These are phyloP conservation scores for Scophthalmus maximus DNA, from an alignment of 2,113 vertebrate species.

Conservation along the genomic window DNA sequence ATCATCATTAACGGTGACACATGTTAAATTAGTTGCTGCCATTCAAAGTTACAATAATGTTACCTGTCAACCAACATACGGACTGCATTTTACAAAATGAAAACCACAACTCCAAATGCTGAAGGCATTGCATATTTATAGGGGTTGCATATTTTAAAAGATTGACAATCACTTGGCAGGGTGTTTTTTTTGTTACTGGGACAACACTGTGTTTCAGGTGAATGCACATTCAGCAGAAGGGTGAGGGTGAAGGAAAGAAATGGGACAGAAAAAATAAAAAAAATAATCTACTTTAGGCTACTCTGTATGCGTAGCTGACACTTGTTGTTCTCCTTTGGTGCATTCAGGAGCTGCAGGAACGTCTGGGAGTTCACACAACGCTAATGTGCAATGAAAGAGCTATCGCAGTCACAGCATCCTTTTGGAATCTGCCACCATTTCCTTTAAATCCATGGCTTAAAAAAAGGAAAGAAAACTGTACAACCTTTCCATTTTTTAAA, in stretches of 20 bases:
- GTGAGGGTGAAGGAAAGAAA: slow-evolving; percentile 28
- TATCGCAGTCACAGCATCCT: background rate
- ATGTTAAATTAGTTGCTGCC: no score
- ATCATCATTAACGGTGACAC: no score
- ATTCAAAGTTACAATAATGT: background rate
- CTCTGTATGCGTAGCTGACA: slow-evolving; percentile 8
- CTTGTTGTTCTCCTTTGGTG: slow-evolving; percentile 27
- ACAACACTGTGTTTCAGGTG: slow-evolving; percentile 20
- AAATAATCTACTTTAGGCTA: background rate
- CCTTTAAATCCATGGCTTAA: no score
- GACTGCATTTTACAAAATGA: no score
- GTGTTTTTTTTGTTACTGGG: slow-evolving; percentile 35
- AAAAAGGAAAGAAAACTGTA: no score
- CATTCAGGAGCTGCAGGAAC: slow-evolving; percentile 15
- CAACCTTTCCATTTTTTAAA: background rate
- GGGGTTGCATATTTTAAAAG: background rate
- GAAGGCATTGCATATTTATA: background rate
- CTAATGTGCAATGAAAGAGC: background rate
- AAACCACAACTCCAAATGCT: no score
- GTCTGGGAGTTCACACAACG: background rate
- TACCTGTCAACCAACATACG: no score
- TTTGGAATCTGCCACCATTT: background rate
- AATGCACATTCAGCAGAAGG: slow-evolving; percentile 29
- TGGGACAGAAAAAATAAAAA: slow-evolving; percentile 19
- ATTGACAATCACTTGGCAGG: slow-evolving; percentile 20